phyloP scores from a whole-genome alignment of 2,113 vertebrate genomes.

The Edolisoma coerulescens region DNA sequence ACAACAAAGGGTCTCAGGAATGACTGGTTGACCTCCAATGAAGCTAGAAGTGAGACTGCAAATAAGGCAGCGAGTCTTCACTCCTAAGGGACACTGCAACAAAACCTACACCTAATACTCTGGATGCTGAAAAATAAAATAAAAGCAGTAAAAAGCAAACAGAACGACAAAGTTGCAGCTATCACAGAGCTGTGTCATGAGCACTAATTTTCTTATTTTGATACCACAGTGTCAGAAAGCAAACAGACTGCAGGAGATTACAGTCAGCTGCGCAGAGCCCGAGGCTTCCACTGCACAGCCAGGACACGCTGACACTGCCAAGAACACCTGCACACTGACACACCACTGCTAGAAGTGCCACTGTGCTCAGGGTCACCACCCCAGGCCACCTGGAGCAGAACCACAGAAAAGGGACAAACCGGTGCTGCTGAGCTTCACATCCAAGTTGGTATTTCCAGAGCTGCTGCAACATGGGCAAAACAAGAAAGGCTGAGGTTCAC shows the following conservation, averaged over 20 bases:
- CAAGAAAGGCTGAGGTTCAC: neutral
- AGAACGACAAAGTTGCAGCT: neutral
- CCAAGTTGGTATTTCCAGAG: neutral
- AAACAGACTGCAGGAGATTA: neutral
- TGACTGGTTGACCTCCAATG: neutral
- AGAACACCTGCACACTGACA: neutral
- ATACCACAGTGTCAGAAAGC: neutral
- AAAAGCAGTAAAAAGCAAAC: neutral
- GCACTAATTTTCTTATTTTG: neutral
- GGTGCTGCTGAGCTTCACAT: neutral
- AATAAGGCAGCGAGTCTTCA: neutral
- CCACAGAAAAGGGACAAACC: neutral
- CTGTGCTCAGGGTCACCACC: neutral
- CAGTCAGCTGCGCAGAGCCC: neutral
- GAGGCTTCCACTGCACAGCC: neutral
- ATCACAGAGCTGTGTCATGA: neutral
- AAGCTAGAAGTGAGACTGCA: neutral
- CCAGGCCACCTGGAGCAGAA: neutral
- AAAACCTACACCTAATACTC: neutral
- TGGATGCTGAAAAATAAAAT: neutral
- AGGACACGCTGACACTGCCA: neutral
- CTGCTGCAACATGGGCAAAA: neutral
- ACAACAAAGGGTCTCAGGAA: neutral
- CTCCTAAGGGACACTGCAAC: neutral
- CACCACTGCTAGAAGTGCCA: neutral